A percentile compares a stretch with the other conserved stretches of the same genome.
Conservation (phyloP, 2,113 vertebrate genomes). For the Gambusia holbrooki region DNA sequence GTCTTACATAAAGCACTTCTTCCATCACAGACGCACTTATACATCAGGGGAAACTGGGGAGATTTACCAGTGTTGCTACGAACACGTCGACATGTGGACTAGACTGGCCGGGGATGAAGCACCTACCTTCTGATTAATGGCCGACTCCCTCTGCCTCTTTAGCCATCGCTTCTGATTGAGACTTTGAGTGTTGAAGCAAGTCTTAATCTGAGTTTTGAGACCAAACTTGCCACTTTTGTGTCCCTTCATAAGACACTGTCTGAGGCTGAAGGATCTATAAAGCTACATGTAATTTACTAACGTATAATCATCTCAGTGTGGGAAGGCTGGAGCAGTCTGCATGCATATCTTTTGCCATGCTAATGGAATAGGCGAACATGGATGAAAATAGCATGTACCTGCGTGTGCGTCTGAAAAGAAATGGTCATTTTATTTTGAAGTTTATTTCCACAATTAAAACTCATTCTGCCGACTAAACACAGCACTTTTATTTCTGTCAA, state of each 20-base stretch:
- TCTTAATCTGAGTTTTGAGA: not conserved
- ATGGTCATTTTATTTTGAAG: no score
- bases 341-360: not conserved
- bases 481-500: no score
- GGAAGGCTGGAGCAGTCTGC: not conserved
- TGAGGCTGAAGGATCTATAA: not conserved
- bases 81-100: not conserved
- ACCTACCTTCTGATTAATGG: not conserved
- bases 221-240: not conserved
- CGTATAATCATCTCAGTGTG: not conserved
- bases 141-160: not conserved
- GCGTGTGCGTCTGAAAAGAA: not conserved
- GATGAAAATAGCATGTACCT: no score
- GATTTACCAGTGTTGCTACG: not conserved
- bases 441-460: no score
- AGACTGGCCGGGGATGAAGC: not conserved
- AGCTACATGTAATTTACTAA: not conserved
- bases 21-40: not conserved
- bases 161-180: not conserved
- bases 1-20: not conserved
- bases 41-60: not conserved
- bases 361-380: not conserved
- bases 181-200: not conserved
- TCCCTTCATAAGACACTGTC: not conserved
- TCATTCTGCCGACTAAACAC: no score